Percentiles rank a stretch among this genome's conserved stretches.
Conservation (phyloP, 2,888 invertebrate species). For the Sphaeridia pumilis region DNA sequence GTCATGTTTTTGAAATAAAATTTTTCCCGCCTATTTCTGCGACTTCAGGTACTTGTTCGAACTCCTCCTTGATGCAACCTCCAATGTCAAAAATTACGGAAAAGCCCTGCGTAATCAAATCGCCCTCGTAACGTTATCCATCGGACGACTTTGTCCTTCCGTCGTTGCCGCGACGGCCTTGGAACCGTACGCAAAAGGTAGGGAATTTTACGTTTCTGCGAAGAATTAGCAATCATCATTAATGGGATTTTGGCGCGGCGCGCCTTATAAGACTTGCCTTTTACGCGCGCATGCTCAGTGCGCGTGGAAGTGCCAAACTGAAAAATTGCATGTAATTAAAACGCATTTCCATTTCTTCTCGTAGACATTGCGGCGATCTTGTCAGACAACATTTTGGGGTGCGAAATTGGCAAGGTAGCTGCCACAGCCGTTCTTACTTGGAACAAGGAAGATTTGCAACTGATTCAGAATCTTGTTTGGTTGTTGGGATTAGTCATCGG, state of each 20-base stretch:
- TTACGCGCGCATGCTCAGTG: background rate
- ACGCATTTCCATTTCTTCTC: background rate
- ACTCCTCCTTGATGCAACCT: background rate
- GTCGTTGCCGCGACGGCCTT: background rate
- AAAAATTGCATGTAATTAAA: background rate
- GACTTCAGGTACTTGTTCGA: too few species aligned
- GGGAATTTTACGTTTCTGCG: background rate
- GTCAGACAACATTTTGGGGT: conserved; percentile 12
- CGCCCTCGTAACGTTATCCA: too few species aligned
- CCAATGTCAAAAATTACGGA: background rate
- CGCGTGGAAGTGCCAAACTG: background rate
- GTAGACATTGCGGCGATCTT: conserved; percentile 23
- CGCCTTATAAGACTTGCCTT: background rate
- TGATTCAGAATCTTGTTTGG: conserved; percentile 25
- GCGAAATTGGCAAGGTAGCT: conserved; percentile 7
- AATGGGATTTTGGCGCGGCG: background rate
- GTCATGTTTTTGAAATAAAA: too few species aligned
- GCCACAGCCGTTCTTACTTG: conserved; percentile 23
- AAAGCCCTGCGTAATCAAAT: background rate
- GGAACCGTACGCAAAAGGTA: background rate
- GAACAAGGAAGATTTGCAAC: conserved; percentile 24
- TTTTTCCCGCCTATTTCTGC: too few species aligned
- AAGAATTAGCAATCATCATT: background rate
- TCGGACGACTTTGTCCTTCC: background rate
- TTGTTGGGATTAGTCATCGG: conserved; percentile 22